These are phyloP conservation scores for Hirtodrosophila cameraria DNA, from an alignment of 2,888 invertebrate species.

Conservation along the genomic window DNA sequence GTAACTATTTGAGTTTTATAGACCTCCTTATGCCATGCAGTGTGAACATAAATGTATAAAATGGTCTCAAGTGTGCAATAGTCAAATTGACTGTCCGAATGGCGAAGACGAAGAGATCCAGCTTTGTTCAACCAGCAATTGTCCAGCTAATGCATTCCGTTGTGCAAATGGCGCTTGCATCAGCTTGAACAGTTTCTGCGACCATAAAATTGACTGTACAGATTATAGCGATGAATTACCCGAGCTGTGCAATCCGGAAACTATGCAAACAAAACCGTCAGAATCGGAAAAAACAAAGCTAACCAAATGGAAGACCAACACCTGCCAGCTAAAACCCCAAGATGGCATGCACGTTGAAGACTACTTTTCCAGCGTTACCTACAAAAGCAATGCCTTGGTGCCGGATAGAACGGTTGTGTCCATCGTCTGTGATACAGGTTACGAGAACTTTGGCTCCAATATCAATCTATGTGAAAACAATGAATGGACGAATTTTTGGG, in stretches of 20 bases:
- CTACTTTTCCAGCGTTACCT: conserved; percentile 4
- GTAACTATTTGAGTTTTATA: neutral
- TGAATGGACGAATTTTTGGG: conserved; percentile 2
- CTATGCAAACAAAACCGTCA: rapidly evolving
- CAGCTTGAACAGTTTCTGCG: neutral
- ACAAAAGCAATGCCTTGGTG: conserved; percentile 1
- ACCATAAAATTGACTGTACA: conserved; percentile 32
- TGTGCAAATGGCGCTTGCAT: conserved; percentile 72
- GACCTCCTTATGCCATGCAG: neutral
- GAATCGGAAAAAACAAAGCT: no score
- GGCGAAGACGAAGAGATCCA: conserved; percentile 68
- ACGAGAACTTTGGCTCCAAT: neutral
- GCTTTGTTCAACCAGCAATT: conserved; percentile 53
- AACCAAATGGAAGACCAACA: neutral
- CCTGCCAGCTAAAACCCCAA: neutral
- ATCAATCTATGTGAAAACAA: conserved; percentile 19
- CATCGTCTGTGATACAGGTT: conserved; percentile 17
- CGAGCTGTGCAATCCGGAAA: conserved; percentile 2
- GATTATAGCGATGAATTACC: conserved; percentile 41
- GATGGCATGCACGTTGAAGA: conserved; percentile 1
- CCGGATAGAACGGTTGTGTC: conserved; percentile 9
- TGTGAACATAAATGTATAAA: conserved; percentile 5
- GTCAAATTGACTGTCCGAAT: conserved; percentile 59
- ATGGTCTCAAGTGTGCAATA: conserved; percentile 63
- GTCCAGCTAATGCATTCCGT: conserved; percentile 63